A percentile compares a stretch with the other conserved stretches of the same genome.
Evolutionary conservation across 1,140 invertebrate species (phyloP).

Genomic region (Drosophila watanabei): DNA sequence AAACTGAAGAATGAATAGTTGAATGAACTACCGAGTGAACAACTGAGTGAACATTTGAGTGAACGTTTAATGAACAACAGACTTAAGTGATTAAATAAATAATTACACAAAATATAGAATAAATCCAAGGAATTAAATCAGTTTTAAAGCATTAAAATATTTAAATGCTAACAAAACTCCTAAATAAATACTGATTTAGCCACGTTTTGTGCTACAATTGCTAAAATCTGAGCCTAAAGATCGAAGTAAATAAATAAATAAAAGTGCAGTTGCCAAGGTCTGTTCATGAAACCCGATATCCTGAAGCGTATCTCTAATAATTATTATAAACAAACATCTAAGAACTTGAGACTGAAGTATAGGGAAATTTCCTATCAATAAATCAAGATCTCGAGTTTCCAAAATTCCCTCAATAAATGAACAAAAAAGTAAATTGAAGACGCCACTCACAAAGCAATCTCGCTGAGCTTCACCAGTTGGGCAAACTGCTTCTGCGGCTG

Average conservation of each 20-base stretch:
- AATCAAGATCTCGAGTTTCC: not conserved
- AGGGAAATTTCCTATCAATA: not conserved
- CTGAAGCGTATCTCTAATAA: not conserved
- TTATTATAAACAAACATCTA: not conserved
- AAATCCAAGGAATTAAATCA: not conserved
- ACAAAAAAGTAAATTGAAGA: too few species aligned
- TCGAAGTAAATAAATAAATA: not conserved
- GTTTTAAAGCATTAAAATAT: not conserved
- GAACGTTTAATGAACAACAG: too few species aligned
- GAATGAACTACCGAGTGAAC: too few species aligned
- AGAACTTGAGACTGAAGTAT: not conserved
- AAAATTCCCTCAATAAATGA: too few species aligned
- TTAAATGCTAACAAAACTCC: too few species aligned
- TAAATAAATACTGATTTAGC: too few species aligned
- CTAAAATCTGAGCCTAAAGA: not conserved
- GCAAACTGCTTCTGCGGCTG: not conserved
- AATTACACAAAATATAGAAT: not conserved
- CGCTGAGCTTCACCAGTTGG: not conserved
- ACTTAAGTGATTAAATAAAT: too few species aligned
- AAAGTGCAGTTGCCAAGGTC: not conserved
- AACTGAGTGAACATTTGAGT: too few species aligned
- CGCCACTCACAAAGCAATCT: constrained; percentile 17
- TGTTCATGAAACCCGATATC: not conserved
- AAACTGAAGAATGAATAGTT: too few species aligned
- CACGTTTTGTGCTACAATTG: not conserved